Evolutionary conservation across 2,113 vertebrate species (phyloP).

Genomic region (Paratilapia polleni): DNA sequence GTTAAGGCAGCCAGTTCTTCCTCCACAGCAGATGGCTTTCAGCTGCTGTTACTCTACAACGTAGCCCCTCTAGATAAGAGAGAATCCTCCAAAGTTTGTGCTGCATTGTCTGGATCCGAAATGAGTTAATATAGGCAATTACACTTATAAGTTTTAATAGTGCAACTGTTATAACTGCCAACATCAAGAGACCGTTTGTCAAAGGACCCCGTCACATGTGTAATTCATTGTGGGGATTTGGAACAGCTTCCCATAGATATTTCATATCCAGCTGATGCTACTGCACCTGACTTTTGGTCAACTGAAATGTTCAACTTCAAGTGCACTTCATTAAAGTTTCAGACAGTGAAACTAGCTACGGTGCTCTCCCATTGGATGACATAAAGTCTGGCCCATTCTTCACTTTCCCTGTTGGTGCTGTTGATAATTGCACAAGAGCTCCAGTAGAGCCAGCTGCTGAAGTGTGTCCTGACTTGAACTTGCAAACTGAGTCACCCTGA

Average conservation of each 20-base stretch:
- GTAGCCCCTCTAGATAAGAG: slow-evolving; percentile 51
- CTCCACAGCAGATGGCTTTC: slow-evolving; percentile 81
- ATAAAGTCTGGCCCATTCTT: slow-evolving; percentile 58
- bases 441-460: slow-evolving; percentile 76
- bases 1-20: slow-evolving; percentile 82
- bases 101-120: slow-evolving; percentile 40
- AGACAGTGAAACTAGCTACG: slow-evolving; percentile 35
- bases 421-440: slow-evolving; percentile 76
- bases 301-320: slow-evolving; percentile 31
- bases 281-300: slow-evolving; percentile 30
- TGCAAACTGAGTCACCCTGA: slow-evolving; percentile 69
- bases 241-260: slow-evolving; percentile 21
- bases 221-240: slow-evolving; percentile 16
- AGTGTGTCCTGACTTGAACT: slow-evolving; percentile 78
- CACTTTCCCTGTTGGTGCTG: slow-evolving; percentile 63
- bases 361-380: slow-evolving; percentile 46
- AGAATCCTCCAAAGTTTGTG: slow-evolving; percentile 42
- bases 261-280: slow-evolving; percentile 13
- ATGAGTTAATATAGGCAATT: slow-evolving; percentile 46
- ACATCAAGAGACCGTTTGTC: slow-evolving; percentile 13
- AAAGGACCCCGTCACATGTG: background rate
- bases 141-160: slow-evolving; percentile 19
- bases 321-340: slow-evolving; percentile 44
- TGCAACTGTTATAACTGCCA: slow-evolving; percentile 8
- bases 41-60: slow-evolving; percentile 66